Base-by-base conservation (phyloP, 23 tunicate species). In the Styela plicata region DNA sequence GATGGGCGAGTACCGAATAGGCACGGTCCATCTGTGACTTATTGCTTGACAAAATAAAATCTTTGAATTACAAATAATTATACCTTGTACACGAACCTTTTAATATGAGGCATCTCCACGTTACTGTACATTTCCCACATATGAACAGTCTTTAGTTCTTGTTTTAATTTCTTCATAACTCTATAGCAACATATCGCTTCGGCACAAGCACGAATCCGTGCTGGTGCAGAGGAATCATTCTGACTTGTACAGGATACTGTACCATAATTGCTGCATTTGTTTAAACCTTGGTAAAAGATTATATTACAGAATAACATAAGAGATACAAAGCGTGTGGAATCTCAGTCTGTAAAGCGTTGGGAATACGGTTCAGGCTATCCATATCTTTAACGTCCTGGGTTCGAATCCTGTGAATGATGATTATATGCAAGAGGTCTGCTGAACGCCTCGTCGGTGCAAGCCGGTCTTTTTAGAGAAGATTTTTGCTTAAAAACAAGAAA, bases 21-120 rank as follows among this genome's bases (percentile, higher is more conserved):
- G n/a, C n/a, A n/a, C n/a, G n/a, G n/a, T n/a, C n/a, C n/a, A n/a
- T n/a, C n/a, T n/a, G n/a, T n/a, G n/a, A n/a, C n/a, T n/a, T n/a
- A n/a, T n/a, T n/a, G n/a, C n/a, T n/a, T n/a, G n/a, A n/a, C n/a
- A n/a, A n/a, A n/a, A n/a, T n/a, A n/a, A n/a, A n/a, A n/a, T n/a
- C n/a, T n/a, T n/a, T n/a, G n/a, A n/a, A n/a, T n/a, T n/a, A n/a
- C n/a, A n/a, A n/a, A n/a, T n/a, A n/a, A n/a, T n/a, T n/a, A n/a
- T n/a, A 19, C 37, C 77, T 3, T 71, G 2, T 17, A 3, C 34
- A 26, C 34, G 23, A 32, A 87, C 82, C 75, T 17, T 30, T 33
- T 7, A 26, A 74, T 32, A 64, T 87, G 91, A 2, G 85, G 86
- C 91, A 87, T 87, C 36, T 87, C 91, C 26, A 87, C 65, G 0